Evolutionary conservation across 2,888 invertebrate genomes (phyloP).

Genomic region (Hemicrepidius hirtus): DNA sequence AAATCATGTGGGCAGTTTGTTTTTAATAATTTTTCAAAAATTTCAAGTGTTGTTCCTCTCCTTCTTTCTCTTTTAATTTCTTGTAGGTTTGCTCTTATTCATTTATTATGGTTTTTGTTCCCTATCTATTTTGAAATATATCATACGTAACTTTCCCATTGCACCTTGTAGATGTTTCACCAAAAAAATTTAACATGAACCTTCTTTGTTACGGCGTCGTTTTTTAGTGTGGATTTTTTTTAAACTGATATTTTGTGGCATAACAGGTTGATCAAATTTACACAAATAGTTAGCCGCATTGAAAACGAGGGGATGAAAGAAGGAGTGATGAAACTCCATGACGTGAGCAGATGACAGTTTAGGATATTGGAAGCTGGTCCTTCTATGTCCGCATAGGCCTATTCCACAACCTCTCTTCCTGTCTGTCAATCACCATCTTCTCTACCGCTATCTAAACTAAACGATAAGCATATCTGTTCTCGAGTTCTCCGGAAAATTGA

Average conservation of each 20-base stretch:
- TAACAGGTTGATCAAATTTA: slow-evolving; percentile 19
- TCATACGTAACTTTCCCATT: no score
- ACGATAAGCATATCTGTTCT: slow-evolving; percentile 49
- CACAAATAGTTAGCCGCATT: slow-evolving; percentile 26
- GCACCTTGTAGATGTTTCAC: no score
- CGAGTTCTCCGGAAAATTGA: slow-evolving; percentile 40
- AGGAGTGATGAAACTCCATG: slow-evolving; percentile 41
- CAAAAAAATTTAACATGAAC: no score
- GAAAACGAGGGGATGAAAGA: slow-evolving; percentile 31
- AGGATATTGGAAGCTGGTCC: slow-evolving; percentile 55
- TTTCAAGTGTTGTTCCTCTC: no score
- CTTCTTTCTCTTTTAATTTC: no score
- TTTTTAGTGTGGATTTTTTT: not conserved
- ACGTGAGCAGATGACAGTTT: slow-evolving; percentile 52
- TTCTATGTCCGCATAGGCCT: slow-evolving; percentile 51
- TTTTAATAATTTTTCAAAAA: no score
- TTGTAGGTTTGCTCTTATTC: no score
- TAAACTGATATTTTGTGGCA: not conserved
- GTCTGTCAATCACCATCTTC: slow-evolving; percentile 54
- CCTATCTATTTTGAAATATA: no score
- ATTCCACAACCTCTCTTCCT: slow-evolving; percentile 53
- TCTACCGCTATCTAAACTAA: slow-evolving; percentile 47
- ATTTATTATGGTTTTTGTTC: no score
- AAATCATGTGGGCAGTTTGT: no score
- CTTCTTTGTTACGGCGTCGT: not conserved